A percentile compares a stretch with the other conserved stretches of the same genome.
Conservation (phyloP, 2,113 vertebrate species). For the Cyprinodon variegatus region DNA sequence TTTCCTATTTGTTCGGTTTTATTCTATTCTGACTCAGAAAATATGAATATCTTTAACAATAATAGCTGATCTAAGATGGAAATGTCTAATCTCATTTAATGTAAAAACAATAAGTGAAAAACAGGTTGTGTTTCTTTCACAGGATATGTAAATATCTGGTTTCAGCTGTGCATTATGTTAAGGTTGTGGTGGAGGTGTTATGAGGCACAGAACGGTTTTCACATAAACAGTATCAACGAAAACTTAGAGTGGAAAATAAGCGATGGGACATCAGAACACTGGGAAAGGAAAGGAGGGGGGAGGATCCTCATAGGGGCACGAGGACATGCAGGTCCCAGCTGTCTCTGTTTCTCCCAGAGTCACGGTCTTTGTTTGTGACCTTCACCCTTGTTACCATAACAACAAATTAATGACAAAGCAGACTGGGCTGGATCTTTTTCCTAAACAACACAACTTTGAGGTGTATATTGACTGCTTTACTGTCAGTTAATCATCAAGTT, state of each 20-base stretch:
- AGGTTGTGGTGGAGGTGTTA: not conserved
- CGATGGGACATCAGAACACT: not conserved
- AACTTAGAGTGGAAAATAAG: constrained; percentile 1
- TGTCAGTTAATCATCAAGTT: not conserved
- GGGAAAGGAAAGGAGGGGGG: not conserved
- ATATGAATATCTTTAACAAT: not conserved
- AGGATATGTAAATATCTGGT: not conserved
- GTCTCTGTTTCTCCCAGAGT: constrained; percentile 18
- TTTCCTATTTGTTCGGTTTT: too few species aligned
- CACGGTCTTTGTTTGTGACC: constrained; percentile 24
- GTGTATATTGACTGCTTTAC: constrained; percentile 1
- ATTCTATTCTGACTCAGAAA: too few species aligned
- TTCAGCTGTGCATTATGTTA: not conserved
- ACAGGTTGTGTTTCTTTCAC: not conserved
- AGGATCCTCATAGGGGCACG: constrained; percentile 36
- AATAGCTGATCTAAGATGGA: too few species aligned
- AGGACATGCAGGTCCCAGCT: constrained; percentile 17
- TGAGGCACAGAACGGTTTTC: not conserved
- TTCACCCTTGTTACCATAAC: constrained; percentile 67
- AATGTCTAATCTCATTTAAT: too few species aligned
- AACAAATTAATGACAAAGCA: constrained; percentile 65
- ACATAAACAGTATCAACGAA: not conserved
- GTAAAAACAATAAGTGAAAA: too few species aligned
- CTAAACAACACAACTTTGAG: constrained; percentile 30
- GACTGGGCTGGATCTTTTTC: not conserved